A percentile compares a stretch with the other conserved stretches of the same genome.
phyloP scores from a whole-genome alignment of 2,797 vertebrate species.

The Acipenser ruthenus region DNA sequence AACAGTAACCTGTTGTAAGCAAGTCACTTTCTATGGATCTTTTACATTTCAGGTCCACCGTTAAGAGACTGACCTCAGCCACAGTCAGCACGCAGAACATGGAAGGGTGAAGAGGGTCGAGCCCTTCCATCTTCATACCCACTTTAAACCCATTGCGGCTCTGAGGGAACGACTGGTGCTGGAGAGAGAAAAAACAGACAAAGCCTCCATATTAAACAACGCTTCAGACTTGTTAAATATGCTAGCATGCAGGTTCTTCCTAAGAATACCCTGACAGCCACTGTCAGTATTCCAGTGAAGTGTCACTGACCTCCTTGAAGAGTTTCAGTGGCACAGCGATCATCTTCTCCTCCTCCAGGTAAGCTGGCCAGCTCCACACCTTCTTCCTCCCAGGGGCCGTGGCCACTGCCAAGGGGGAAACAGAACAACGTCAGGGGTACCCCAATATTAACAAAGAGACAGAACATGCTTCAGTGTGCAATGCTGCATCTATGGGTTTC shows the following conservation, averaged over 20 bases:
- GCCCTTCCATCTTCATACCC: slow-evolving; percentile 85
- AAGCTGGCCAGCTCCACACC: slow-evolving; percentile 79
- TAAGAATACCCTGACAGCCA: too few relatives aligned
- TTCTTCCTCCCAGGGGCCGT: slow-evolving; percentile 68
- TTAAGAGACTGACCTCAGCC: slow-evolving; percentile 64
- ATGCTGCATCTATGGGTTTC: too few relatives aligned
- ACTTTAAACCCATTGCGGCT: slow-evolving; percentile 83
- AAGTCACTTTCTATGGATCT: background rate
- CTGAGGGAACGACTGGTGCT: slow-evolving; percentile 82
- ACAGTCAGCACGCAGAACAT: slow-evolving; percentile 80
- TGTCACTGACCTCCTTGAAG: slow-evolving; percentile 74
- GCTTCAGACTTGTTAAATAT: too few relatives aligned
- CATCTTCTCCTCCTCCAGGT: slow-evolving; percentile 79
- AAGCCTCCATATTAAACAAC: background rate
- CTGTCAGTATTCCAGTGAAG: background rate
- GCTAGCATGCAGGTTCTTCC: too few relatives aligned
- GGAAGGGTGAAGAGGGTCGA: slow-evolving; percentile 80
- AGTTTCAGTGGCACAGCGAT: slow-evolving; percentile 74
- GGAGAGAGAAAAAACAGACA: slow-evolving; percentile 20
- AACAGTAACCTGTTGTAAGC: background rate
- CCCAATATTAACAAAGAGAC: too few relatives aligned
- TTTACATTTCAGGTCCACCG: background rate
- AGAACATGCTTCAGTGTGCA: too few relatives aligned
- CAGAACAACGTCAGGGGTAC: background rate
- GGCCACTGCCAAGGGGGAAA: slow-evolving; percentile 34